Evolutionary conservation across 2,888 invertebrate genomes (phyloP), one percentile per base, ranked within the genome.

Genomic region (Platycheirus albimanus): DNA sequence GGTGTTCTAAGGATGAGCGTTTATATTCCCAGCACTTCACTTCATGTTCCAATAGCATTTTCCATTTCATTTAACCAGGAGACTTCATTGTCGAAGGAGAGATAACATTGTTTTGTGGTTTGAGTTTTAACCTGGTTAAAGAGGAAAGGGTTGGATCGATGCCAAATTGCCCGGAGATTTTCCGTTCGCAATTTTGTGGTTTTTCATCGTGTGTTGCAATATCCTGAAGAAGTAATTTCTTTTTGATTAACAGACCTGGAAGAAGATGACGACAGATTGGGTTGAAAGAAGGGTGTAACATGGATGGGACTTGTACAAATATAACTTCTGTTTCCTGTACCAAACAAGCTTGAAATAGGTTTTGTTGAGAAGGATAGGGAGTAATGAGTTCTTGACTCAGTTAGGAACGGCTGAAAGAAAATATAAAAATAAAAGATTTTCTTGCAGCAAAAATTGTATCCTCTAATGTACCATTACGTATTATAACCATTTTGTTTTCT

Each of bases 81-180:
- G 33, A 54, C 54, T 54, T 54, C 20, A 54, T 36, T 54, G 54
- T 54, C 54, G 36, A 54, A 20, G n/a, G 54, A 36, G 36, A 36
- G 36, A 54, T 36, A 54, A 54, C 54, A 36, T 36, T 54, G 54
- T 54, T 54, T 54, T 54, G 54, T 19, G 54, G 54, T 20, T 38
- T 20, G 4, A n/a, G n/a, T 52, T 33, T 24, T 24, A 33, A 8
- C 30, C 7, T 33, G 30, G 7, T 3, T 7, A 19, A 1, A n/a
- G 11, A 8, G 7, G n/a, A n/a, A n/a, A 13, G 36, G n/a, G 54
- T 54, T 54, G 36, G 54, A 54, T 20, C 36, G 20, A 54, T 36
- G 20, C 54, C 36, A 54, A 38, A 36, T 36, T 36, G 20, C 20
- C 54, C 17, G 13, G 36, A 54, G 54, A 36, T 36, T 36, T 36